Evolutionary conservation across 2,113 vertebrate genomes (phyloP).

Genomic region (Hippocampus comes): DNA sequence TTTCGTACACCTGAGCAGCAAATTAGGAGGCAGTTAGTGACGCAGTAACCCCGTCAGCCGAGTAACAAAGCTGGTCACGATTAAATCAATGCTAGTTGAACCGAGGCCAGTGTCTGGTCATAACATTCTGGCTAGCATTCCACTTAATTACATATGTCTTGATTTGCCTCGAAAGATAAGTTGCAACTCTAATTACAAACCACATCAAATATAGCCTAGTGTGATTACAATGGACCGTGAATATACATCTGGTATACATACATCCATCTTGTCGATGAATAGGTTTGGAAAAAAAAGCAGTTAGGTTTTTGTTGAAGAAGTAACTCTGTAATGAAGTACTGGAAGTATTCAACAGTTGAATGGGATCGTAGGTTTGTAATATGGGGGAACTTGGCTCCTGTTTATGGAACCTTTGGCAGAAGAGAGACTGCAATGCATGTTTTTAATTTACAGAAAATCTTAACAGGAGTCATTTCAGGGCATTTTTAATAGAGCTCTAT

Average conservation of each 20-base stretch:
- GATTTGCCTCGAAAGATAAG: slow-evolving; percentile 17
- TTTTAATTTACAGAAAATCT: not conserved
- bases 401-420: too few relatives aligned
- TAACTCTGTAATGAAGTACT: too few relatives aligned
- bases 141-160: slow-evolving; percentile 81
- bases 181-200: slow-evolving; percentile 65
- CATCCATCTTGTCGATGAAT: slow-evolving; percentile 26
- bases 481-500: not conserved
- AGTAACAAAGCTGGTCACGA: slow-evolving; percentile 77
- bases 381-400: too few relatives aligned
- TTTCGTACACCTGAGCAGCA: slow-evolving; percentile 72
- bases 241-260: slow-evolving; percentile 30
- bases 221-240: slow-evolving; percentile 60
- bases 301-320: slow-evolving; percentile 5
- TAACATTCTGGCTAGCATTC: slow-evolving; percentile 79
- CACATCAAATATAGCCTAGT: slow-evolving; percentile 68
- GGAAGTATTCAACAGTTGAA: not conserved
- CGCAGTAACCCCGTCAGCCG: slow-evolving; percentile 76
- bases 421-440: not conserved
- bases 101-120: slow-evolving; percentile 74
- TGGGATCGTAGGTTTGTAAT: not conserved
- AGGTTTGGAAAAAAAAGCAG: slow-evolving; percentile 21
- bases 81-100: slow-evolving; percentile 78
- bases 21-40: slow-evolving; percentile 82
- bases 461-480: not conserved